These are phyloP conservation scores for Leptoteleia sp. DNA, from an alignment of 1,140 invertebrate genomes.

Conservation along the genomic window DNA sequence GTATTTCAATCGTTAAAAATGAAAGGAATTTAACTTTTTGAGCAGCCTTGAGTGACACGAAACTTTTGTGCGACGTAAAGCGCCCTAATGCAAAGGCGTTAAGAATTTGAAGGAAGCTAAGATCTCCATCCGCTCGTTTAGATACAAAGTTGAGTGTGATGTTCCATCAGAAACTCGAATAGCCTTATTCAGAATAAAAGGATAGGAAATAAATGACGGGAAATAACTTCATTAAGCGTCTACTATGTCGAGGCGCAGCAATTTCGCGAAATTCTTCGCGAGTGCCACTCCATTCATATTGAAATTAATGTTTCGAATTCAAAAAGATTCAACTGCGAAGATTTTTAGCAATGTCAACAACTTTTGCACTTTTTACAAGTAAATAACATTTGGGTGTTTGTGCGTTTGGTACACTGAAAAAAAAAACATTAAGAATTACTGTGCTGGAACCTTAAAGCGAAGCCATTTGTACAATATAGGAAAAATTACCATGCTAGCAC, in stretches of 20 bases:
- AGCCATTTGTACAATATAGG: too few species aligned
- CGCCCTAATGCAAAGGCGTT: constrained; percentile 42
- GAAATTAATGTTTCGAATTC: constrained; percentile 17
- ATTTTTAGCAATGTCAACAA: too few species aligned
- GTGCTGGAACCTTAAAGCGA: too few species aligned
- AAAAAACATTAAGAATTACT: too few species aligned
- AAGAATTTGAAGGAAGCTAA: constrained; percentile 26
- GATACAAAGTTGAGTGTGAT: constrained; percentile 46
- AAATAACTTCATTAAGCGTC: constrained; percentile 43
- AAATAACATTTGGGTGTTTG: too few species aligned
- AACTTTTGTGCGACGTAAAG: constrained; percentile 22
- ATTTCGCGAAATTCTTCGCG: constrained; percentile 26
- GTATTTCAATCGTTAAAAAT: too few species aligned
- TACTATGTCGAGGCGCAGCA: constrained; percentile 8
- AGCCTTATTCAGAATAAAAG: constrained; percentile 30
- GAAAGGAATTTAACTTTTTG: too few species aligned
- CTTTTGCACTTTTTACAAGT: too few species aligned
- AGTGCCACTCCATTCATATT: constrained; percentile 34
- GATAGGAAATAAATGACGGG: constrained; percentile 35
- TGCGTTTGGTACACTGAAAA: too few species aligned
- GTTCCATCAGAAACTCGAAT: constrained; percentile 39
- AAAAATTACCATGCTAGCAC: too few species aligned
- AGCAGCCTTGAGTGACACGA: constrained; percentile 1
- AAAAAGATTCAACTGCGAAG: constrained; percentile 6
- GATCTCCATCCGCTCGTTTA: constrained; percentile 33